Base-by-base conservation (phyloP, 2,888 invertebrate species). In the Scaeva pyrastri region DNA sequence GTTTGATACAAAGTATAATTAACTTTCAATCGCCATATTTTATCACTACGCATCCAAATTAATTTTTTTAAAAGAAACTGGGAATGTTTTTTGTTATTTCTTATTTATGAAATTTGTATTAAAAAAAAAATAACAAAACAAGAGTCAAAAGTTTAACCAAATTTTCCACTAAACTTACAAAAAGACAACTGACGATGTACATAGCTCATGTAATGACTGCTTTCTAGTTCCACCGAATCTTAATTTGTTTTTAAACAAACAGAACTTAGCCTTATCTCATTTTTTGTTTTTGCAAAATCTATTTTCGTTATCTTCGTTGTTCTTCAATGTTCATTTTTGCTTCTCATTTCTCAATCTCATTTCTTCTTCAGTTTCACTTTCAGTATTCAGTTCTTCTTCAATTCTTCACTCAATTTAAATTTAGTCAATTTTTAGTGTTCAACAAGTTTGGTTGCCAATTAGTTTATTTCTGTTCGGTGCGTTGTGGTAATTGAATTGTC, bases 251-350 rank as follows among this genome's bases (percentile, higher is more conserved):
- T 14, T 0, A 36, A 58, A 16, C 36, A 58, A 58, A 58, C 56
- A 12, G 56, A 36, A 36, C n/a, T 16, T 16, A 16, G 4, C 1
- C 8, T 26, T 45, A 26, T 64, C 16, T 45, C n/a, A 7, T 43
- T 36, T 64, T 64, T 43, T 62, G 14, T n/a, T 43, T 21, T 43
- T 14, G 6, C 48, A 12, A 1, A 21, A 14, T 45, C 86, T 87
- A 89, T 88, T 31, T 89, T 88, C 90, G 88, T 88, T 88, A 88
- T 88, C 88, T 87, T 88, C 21, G 5, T n/a, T 26, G n/a, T 43
- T 12, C 19, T 21, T 11, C 16, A 7, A 19, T 14, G 14, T 41
- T 41, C 21, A 41, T 60, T 14, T 14, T 8, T 41, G 10, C n/a
- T 14, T 62, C 6, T 45, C 2, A 31, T 31, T 31, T 23, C 8